Conservation (phyloP, 2,797 vertebrate species). For the Catharus ustulatus region DNA sequence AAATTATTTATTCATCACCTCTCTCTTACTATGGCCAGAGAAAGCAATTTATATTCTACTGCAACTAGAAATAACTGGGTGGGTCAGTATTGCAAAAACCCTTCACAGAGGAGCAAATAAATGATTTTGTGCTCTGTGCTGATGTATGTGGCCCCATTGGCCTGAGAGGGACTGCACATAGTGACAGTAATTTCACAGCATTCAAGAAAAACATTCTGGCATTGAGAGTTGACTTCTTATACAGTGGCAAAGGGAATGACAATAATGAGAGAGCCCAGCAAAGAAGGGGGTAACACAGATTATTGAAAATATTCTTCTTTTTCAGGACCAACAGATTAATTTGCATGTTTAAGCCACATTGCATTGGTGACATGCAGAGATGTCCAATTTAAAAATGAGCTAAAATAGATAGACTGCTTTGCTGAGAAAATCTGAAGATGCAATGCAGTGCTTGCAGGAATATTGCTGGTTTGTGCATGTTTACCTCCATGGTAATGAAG, state of each 20-base stretch:
- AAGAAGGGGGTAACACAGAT: neutral
- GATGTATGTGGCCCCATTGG: neutral
- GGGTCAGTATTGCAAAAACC: neutral
- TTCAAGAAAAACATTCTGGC: neutral
- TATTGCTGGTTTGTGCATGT: neutral
- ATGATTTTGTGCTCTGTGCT: neutral
- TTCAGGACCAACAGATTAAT: neutral
- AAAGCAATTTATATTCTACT: neutral
- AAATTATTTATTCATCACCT: neutral
- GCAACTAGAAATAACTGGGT: neutral
- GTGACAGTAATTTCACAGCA: neutral
- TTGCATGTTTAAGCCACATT: neutral
- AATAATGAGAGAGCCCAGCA: neutral
- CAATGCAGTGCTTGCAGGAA: neutral
- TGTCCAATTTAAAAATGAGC: neutral
- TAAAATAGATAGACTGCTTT: neutral
- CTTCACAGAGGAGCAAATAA: neutral
- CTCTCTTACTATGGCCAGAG: neutral
- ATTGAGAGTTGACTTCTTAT: neutral
- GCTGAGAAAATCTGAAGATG: neutral
- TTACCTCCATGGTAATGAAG: neutral
- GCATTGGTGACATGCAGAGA: neutral
- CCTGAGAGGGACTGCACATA: neutral
- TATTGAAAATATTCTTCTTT: neutral
- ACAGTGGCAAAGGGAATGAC: neutral